Base-by-base conservation (phyloP, 2,888 invertebrate species). In the Euzophera pinguis region DNA sequence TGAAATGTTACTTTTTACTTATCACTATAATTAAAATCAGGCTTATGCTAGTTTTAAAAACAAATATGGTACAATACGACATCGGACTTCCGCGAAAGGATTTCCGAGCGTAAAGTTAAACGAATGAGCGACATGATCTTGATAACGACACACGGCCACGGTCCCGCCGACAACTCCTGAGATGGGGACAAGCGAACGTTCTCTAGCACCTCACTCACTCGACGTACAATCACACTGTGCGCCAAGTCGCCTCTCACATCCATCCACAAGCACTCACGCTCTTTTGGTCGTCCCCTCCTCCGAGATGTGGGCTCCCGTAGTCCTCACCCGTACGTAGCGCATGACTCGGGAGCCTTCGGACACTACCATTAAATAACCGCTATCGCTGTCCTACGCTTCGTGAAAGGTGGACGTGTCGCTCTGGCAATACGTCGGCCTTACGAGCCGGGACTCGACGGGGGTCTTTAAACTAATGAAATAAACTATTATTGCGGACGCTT, bases 131-230 rank as follows among this genome's bases (percentile, higher is more conserved):
- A 88, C 87, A 78, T 80, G 84, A 84, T 87, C 86, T 84, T 77
- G 83, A 85, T 80, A 81, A 85, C 84, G 84, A 84, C 73, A 78
- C 78, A 81, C 86, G 88, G 87, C 84, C 82, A 77, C 80, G 73
- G 76, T 82, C 86, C 87, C 86, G 78, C 71, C 73, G 74, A 65
- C 80, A 79, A 79, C 88, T 58, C 67, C 77, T 67, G 90, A 79
- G 87, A 83, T 62, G 87, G 90, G 85, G 90, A 91, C 90, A 91
- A 91, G 90, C 86, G 81, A 86, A 86, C 84, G 86, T 72, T 71
- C 74, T 73, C 69, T 63, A 65, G 71, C 69, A 70, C 69, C 4
- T 60, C 67, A 69, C 59, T 63, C 81, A 73, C 61, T 68, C 74
- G 67, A 61, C 73, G 69, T 64, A 68, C 69, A 67, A 71, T 71